Evolutionary conservation across 1,140 invertebrate genomes (phyloP).

Genomic region (Odontomachus brunneus): DNA sequence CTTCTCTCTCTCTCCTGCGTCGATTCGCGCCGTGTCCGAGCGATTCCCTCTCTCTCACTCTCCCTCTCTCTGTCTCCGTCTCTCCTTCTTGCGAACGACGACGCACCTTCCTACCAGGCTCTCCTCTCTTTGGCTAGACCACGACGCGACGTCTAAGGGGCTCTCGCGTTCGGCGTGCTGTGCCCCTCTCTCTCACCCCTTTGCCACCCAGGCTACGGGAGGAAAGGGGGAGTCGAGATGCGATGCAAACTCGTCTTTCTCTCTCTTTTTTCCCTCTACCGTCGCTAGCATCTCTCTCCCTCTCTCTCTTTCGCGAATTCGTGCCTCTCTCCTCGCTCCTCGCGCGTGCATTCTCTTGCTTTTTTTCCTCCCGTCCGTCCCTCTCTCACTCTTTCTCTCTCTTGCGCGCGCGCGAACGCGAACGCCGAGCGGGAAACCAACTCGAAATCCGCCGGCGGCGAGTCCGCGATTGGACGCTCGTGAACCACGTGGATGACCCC

Average conservation of each 20-base stretch:
- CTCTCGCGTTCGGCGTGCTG: slow-evolving; percentile 67
- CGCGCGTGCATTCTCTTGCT: slow-evolving; percentile 46
- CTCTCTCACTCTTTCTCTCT: too few relatives aligned
- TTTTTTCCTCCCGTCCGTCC: slow-evolving; percentile 44
- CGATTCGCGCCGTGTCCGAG: slow-evolving; percentile 60
- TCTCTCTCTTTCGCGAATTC: slow-evolving; percentile 47
- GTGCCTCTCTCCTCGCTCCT: slow-evolving; percentile 52
- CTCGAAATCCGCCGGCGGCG: slow-evolving; percentile 74
- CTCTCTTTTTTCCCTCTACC: slow-evolving; percentile 60
- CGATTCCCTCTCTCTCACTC: slow-evolving; percentile 38
- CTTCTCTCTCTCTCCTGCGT: slow-evolving; percentile 35
- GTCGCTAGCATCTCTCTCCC: slow-evolving; percentile 54
- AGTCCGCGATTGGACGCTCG: slow-evolving; percentile 65
- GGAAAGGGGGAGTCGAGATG: slow-evolving; percentile 66
- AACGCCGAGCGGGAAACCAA: slow-evolving; percentile 69
- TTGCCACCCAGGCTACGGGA: slow-evolving; percentile 37
- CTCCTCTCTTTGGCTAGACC: slow-evolving; percentile 74
- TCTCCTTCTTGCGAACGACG: slow-evolving; percentile 53
- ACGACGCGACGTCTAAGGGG: slow-evolving; percentile 66
- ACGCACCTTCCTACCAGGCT: slow-evolving; percentile 72
- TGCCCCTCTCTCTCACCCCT: slow-evolving; percentile 62
- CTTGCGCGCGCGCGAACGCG: slow-evolving; percentile 58
- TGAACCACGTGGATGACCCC: slow-evolving; percentile 78
- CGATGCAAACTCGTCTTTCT: slow-evolving; percentile 83
- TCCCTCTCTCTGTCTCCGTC: slow-evolving; percentile 27